Evolutionary conservation across 2,888 invertebrate genomes (phyloP), one percentile per base, ranked within the genome.

Genomic region (Mimumesa dahlbomi): DNA sequence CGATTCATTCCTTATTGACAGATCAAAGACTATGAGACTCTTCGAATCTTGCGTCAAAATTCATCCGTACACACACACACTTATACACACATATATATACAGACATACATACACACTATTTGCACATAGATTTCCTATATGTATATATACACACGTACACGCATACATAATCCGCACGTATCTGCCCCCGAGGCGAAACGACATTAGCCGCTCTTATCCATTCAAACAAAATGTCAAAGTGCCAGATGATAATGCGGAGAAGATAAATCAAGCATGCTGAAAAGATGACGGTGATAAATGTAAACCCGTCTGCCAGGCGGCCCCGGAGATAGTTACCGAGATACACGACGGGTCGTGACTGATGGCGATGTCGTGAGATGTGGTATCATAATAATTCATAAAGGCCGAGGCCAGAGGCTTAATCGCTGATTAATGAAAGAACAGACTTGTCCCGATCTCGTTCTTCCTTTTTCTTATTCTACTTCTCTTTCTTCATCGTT

Each of bases 271-370:
- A 86, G 84, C 84, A 80, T 85, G 88, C 83, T 88, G 88, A 89
- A 88, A 89, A 88, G 88, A 88, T 89, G 88, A 88, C 88, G 86
- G 86, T 87, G 88, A 88, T 89, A 88, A 88, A 88, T 89, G 88
- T 85, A 86, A 87, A 87, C 87, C 86, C 87, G 81, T 79, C 81
- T 73, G 82, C 82, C 80, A 80, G 82, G 79, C 83, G 83, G 81
- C 81, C 78, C 78, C 73, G 81, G 77, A 83, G 83, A 83, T 83
- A 83, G 84, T 81, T 81, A 82, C 83, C 72, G 81, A 84, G 87
- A 85, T 85, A 84, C 83, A 85, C 79, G 83, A 82, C 84, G 81
- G 83, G 82, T 84, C 84, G 83, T 88, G 88, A 88, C 85, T 88
- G 88, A 88, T 89, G 88, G 86, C 85, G 81, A 85, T 85, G 88